Evolutionary conservation across 2,888 invertebrate genomes (phyloP).

Genomic region (Nemurella pictetii): DNA sequence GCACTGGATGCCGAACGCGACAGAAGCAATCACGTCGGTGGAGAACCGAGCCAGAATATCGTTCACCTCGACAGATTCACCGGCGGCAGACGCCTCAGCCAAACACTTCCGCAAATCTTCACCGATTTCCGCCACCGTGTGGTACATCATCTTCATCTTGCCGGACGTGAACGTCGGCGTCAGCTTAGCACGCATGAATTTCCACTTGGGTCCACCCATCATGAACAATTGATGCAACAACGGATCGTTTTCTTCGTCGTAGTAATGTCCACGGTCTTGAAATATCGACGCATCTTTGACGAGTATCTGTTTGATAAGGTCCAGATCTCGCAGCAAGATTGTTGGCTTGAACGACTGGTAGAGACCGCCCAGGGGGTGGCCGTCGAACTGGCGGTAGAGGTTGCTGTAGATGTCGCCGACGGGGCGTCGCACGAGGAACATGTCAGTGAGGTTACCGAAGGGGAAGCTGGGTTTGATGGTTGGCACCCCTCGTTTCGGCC

Average conservation of each 20-base stretch:
- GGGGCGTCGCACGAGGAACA: conserved; percentile 59
- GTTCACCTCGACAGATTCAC: conserved; percentile 18
- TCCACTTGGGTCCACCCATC: conserved; percentile 58
- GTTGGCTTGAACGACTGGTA: conserved; percentile 49
- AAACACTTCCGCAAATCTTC: conserved; percentile 51
- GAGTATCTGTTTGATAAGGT: conserved; percentile 28
- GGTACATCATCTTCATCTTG: conserved; percentile 59
- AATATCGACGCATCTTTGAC: conserved; percentile 31
- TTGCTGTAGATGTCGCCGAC: conserved; percentile 65
- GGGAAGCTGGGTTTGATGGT: conserved; percentile 61
- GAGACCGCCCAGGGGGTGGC: conserved; percentile 48
- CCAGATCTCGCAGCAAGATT: conserved; percentile 48
- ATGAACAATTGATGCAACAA: conserved; percentile 52
- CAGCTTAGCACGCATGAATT: conserved; percentile 55
- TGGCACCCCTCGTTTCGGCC: conserved; percentile 61
- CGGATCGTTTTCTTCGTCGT: conserved; percentile 49
- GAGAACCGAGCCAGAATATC: conserved; percentile 40
- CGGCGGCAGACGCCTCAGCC: conserved; percentile 42
- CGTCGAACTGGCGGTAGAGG: conserved; percentile 55
- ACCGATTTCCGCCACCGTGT: conserved; percentile 55
- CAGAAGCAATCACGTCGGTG: conserved; percentile 48
- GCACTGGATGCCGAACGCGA: conserved; percentile 54
- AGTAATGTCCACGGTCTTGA: conserved; percentile 29
- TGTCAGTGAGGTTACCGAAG: conserved; percentile 63
- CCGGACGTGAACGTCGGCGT: conserved; percentile 60